A percentile compares a stretch with the other conserved stretches of the same genome.
phyloP scores from a whole-genome alignment of 2,888 invertebrate species.

The Apamea sordens region DNA sequence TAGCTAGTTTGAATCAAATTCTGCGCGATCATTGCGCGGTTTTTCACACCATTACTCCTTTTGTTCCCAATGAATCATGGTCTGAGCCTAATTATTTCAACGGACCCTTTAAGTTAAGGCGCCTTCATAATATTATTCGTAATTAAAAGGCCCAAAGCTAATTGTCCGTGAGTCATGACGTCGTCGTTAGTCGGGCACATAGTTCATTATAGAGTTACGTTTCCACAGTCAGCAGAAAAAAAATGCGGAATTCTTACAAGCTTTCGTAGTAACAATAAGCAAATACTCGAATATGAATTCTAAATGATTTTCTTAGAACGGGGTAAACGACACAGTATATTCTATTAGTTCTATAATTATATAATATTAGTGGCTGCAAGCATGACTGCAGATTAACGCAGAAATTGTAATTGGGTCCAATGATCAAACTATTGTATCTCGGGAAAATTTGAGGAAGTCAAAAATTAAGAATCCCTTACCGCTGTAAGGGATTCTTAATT shows the following conservation, averaged over 20 bases:
- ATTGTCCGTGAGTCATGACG: constrained; percentile 83
- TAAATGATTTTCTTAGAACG: background rate
- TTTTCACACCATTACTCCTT: constrained; percentile 87
- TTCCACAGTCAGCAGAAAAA: constrained; percentile 33
- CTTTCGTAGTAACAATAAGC: background rate
- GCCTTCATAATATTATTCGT: constrained; percentile 85
- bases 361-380: background rate
- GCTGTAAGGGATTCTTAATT: background rate
- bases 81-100: constrained; percentile 85
- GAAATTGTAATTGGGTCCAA: constrained; percentile 23
- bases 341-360: background rate
- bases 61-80: constrained; percentile 83
- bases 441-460: too few species aligned
- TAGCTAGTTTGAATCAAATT: constrained; percentile 63
- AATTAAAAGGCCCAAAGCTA: constrained; percentile 85
- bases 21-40: constrained; percentile 73
- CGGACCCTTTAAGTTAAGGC: constrained; percentile 80
- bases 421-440: constrained; percentile 16
- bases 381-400: background rate
- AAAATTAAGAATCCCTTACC: too few species aligned
- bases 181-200: constrained; percentile 76
- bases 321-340: background rate
- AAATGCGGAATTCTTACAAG: background rate
- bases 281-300: background rate
- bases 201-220: constrained; percentile 75